Evolutionary conservation across 2,113 vertebrate species (phyloP).

Genomic region (Pedetes capensis): DNA sequence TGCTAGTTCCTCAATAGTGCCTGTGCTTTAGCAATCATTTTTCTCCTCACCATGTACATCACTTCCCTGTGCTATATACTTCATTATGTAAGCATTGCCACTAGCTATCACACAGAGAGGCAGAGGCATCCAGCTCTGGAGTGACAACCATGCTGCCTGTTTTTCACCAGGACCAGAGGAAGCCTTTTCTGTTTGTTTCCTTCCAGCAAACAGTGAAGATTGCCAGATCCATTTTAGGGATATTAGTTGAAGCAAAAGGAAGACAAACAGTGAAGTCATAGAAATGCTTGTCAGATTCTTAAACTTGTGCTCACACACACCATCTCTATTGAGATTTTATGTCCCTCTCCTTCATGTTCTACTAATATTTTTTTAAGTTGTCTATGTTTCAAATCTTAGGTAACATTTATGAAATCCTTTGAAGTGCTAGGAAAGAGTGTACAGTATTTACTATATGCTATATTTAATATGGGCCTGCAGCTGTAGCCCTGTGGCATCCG

Average conservation of each 20-base stretch:
- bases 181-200: neutral
- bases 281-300: neutral
- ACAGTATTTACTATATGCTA: neutral
- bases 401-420: neutral
- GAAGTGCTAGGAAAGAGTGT: neutral
- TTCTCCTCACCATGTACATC: neutral
- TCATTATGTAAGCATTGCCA: neutral
- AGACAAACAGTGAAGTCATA: neutral
- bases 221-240: neutral
- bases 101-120: neutral
- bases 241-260: neutral
- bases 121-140: neutral
- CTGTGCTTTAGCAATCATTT: neutral
- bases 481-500: too few relatives aligned
- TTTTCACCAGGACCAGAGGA: neutral
- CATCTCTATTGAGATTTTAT: neutral
- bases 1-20: neutral
- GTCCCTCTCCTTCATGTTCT: neutral
- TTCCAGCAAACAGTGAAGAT: neutral
- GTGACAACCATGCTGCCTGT: neutral
- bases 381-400: neutral
- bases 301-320: neutral
- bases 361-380: slow-evolving; percentile 13
- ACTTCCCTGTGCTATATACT: neutral
- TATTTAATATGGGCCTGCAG: neutral